These are phyloP conservation scores for Sphinx pinastri DNA, from an alignment of 2,888 invertebrate species.

Conservation along the genomic window DNA sequence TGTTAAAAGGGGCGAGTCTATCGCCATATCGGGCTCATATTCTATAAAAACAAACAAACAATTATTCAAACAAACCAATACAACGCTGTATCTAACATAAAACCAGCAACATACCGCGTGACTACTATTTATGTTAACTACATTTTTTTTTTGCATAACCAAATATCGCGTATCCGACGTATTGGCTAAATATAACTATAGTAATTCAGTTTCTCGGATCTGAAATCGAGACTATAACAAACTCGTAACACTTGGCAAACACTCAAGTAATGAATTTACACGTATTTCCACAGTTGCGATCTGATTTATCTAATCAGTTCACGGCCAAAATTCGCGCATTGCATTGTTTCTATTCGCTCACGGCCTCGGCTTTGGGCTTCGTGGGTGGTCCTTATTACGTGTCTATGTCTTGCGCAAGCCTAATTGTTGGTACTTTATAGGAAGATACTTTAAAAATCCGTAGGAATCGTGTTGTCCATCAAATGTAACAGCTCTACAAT, in stretches of 20 bases:
- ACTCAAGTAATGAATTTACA: constrained; percentile 3
- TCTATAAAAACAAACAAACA: too few species aligned
- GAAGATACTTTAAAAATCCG: constrained; percentile 43
- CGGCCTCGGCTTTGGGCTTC: constrained; percentile 43
- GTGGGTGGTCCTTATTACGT: constrained; percentile 70
- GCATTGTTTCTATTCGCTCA: constrained; percentile 45
- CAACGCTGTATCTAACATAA: too few species aligned
- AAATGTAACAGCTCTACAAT: background rate
- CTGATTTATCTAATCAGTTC: constrained; percentile 18
- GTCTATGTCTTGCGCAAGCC: constrained; percentile 56
- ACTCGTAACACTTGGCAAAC: constrained; percentile 8
- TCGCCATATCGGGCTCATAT: too few species aligned
- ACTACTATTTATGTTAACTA: too few species aligned
- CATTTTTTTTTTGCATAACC: too few species aligned
- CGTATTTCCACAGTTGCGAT: constrained; percentile 18
- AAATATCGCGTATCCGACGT: too few species aligned
- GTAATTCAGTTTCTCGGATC: background rate
- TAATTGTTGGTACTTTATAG: constrained; percentile 68
- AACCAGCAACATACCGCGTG: too few species aligned
- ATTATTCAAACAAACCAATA: too few species aligned
- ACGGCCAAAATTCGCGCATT: constrained; percentile 56
- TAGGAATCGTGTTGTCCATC: constrained; percentile 7
- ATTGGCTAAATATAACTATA: background rate
- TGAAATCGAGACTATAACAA: background rate
- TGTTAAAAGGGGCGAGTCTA: too few species aligned